phyloP scores from a whole-genome alignment of 2,888 invertebrate genomes.

The Ferrisia virgata region DNA sequence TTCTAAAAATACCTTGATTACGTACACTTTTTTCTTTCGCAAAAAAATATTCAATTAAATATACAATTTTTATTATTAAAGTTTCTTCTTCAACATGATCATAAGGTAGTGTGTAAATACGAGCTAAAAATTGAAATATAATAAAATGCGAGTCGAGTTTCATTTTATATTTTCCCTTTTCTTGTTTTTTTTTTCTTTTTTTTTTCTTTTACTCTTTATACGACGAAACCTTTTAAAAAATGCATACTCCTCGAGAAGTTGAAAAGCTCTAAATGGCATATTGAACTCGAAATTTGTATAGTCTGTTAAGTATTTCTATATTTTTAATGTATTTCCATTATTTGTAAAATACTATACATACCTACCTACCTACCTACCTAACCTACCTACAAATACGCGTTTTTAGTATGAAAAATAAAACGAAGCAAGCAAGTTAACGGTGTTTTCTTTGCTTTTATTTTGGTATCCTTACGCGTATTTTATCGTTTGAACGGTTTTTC shows the following conservation, averaged over 20 bases:
- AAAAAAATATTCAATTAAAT: too few relatives aligned
- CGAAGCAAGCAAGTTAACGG: background rate
- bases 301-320: too few relatives aligned
- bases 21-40: too few relatives aligned
- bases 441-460: background rate
- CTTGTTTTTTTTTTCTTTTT: background rate
- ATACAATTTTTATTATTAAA: too few relatives aligned
- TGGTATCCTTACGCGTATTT: background rate
- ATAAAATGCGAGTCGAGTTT: background rate
- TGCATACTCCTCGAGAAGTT: background rate
- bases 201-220: background rate
- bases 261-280: background rate
- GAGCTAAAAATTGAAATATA: too few relatives aligned
- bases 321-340: background rate
- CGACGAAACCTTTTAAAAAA: background rate
- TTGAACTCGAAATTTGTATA: background rate
- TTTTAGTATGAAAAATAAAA: background rate
- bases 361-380: too few relatives aligned
- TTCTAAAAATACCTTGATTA: too few relatives aligned
- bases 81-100: too few relatives aligned
- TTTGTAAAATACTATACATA: background rate
- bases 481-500: background rate
- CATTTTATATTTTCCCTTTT: background rate
- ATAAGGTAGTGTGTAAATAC: too few relatives aligned
- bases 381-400: too few relatives aligned